These are phyloP conservation scores for Rhyacichthys aspro DNA, from an alignment of 2,797 vertebrate species.

Conservation along the genomic window DNA sequence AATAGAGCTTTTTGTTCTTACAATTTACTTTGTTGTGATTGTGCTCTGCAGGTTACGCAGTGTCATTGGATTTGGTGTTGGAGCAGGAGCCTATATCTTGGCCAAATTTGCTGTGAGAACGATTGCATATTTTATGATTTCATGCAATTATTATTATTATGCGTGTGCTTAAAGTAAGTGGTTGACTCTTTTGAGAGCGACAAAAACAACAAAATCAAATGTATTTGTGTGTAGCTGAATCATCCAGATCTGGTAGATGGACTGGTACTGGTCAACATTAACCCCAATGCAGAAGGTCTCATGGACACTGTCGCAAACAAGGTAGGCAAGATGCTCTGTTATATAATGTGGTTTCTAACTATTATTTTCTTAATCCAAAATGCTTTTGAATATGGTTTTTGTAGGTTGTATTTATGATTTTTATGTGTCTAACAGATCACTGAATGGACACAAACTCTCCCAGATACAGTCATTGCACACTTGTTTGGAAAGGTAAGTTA, in stretches of 20 bases:
- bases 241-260: slow-evolving; percentile 92
- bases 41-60: slow-evolving; percentile 82
- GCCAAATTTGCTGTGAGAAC: slow-evolving; percentile 92
- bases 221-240: slow-evolving; percentile 81
- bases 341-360: background rate
- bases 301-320: slow-evolving; percentile 92
- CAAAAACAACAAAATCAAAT: slow-evolving; percentile 12
- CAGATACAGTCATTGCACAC: slow-evolving; percentile 90
- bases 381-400: too few relatives aligned
- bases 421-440: slow-evolving; percentile 79
- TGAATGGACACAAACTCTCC: slow-evolving; percentile 89
- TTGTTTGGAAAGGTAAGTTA: slow-evolving; percentile 90
- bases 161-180: too few relatives aligned
- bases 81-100: slow-evolving; percentile 92
- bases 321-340: slow-evolving; percentile 66
- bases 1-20: too few relatives aligned
- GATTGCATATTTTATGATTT: background rate
- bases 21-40: slow-evolving; percentile 4
- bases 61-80: slow-evolving; percentile 92
- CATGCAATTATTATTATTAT: too few relatives aligned
- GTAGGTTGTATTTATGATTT: background rate
- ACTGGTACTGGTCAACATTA: slow-evolving; percentile 91
- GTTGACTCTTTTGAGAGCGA: too few relatives aligned
- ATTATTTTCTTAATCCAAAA: background rate
- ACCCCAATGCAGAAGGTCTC: slow-evolving; percentile 89